These are phyloP conservation scores for Xylophagus ater DNA, from an alignment of 2,888 invertebrate genomes.

Conservation along the genomic window DNA sequence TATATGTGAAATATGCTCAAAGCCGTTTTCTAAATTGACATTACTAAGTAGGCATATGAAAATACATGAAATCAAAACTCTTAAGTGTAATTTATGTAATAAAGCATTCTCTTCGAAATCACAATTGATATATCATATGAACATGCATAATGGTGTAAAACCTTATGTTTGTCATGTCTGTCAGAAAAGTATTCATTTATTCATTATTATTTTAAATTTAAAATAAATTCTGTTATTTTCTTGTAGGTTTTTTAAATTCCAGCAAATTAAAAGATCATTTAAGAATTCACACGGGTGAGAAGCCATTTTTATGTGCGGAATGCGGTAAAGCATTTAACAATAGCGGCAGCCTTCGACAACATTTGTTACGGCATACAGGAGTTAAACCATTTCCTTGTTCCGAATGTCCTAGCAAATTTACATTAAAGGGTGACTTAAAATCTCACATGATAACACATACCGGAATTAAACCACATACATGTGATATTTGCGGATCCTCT, in stretches of 20 bases:
- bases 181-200: no score
- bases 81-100: conserved; percentile 45
- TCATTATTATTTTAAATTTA: no score
- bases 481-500: conserved; percentile 46
- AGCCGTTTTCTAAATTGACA: conserved; percentile 37
- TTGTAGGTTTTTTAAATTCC: no score
- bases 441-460: conserved; percentile 38
- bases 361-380: conserved; percentile 41
- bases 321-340: conserved; percentile 45
- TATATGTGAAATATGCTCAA: conserved; percentile 41
- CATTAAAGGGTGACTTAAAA: conserved; percentile 33
- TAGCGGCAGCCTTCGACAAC: conserved; percentile 27
- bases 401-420: neutral
- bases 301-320: conserved; percentile 46
- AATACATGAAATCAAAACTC: conserved; percentile 43
- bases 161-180: no score
- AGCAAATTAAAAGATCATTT: conserved; percentile 44
- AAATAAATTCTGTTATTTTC: no score
- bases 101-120: conserved; percentile 47
- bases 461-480: conserved; percentile 47
- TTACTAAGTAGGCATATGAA: conserved; percentile 42
- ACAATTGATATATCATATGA: conserved; percentile 46
- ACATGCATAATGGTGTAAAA: no score
- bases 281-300: conserved; percentile 42
- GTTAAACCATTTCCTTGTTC: conserved; percentile 24